Conservation (phyloP, 2,888 invertebrate species). For the Euclidia mi region DNA sequence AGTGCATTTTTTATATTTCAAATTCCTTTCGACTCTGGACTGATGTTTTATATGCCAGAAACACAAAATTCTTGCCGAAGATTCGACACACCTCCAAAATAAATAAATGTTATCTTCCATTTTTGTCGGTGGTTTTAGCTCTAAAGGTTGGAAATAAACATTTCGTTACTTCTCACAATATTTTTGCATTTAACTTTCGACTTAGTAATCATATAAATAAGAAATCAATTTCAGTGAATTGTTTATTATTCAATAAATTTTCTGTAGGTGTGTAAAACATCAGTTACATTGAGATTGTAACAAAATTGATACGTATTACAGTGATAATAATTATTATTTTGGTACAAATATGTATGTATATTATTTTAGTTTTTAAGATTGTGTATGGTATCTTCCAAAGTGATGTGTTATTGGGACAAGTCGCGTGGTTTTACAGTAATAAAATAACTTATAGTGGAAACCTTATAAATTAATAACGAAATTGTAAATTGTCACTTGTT, state of each 20-base stretch:
- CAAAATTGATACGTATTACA: slow-evolving; percentile 36
- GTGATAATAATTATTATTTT: slow-evolving; percentile 48
- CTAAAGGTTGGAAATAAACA: too few species aligned
- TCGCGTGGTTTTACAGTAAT: background rate
- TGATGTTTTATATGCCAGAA: slow-evolving; percentile 20
- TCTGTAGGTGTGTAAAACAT: slow-evolving; percentile 8
- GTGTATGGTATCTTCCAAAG: slow-evolving; percentile 41
- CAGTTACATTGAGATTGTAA: slow-evolving; percentile 2
- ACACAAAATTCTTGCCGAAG: too few species aligned
- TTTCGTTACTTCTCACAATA: too few species aligned
- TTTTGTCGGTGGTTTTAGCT: too few species aligned
- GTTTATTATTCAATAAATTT: background rate
- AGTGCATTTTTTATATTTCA: background rate
- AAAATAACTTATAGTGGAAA: too few species aligned
- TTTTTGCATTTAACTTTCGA: too few species aligned
- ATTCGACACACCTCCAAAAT: too few species aligned
- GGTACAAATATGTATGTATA: slow-evolving; percentile 56
- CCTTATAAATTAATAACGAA: too few species aligned
- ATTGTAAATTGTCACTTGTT: too few species aligned
- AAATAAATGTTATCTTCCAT: too few species aligned
- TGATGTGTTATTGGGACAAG: slow-evolving; percentile 42
- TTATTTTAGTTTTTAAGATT: slow-evolving; percentile 34
- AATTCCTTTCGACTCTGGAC: background rate
- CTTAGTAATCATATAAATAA: too few species aligned
- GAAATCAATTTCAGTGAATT: too few species aligned